Evolutionary conservation across 92 coral and sea anemone genomes (phyloP).

Genomic region (Parazoanthus atlanticus): DNA sequence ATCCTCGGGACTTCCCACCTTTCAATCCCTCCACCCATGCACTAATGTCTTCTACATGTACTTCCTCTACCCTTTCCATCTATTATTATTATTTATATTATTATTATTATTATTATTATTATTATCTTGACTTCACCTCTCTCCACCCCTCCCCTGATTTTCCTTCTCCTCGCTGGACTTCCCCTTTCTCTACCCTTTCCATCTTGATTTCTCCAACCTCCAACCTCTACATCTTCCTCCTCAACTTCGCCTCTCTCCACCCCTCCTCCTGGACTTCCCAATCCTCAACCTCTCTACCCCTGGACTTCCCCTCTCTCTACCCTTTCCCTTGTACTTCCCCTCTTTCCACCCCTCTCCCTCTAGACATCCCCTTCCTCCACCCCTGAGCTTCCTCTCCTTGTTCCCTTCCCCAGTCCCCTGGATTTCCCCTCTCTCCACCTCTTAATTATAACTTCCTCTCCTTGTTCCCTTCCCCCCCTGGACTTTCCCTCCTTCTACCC

Average conservation of each 20-base stretch:
- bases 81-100: no score
- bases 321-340: no score
- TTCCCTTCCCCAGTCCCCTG: background rate
- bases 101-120: no score
- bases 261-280: background rate
- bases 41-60: no score
- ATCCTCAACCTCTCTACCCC: no score
- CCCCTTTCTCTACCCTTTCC: background rate
- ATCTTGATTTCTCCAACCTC: background rate
- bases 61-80: background rate
- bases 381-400: background rate
- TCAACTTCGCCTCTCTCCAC: background rate
- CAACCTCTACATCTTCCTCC: background rate
- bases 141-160: background rate
- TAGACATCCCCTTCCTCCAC: background rate
- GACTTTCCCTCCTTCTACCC: background rate
- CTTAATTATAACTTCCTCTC: background rate
- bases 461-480: constrained; percentile 1
- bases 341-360: no score
- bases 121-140: background rate
- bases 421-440: background rate
- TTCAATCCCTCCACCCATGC: background rate
- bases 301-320: no score
- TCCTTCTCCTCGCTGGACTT: background rate
- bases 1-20: no score